Evolutionary conservation across 2,113 vertebrate genomes (phyloP).

Genomic region (Phodopus roborovskii): DNA sequence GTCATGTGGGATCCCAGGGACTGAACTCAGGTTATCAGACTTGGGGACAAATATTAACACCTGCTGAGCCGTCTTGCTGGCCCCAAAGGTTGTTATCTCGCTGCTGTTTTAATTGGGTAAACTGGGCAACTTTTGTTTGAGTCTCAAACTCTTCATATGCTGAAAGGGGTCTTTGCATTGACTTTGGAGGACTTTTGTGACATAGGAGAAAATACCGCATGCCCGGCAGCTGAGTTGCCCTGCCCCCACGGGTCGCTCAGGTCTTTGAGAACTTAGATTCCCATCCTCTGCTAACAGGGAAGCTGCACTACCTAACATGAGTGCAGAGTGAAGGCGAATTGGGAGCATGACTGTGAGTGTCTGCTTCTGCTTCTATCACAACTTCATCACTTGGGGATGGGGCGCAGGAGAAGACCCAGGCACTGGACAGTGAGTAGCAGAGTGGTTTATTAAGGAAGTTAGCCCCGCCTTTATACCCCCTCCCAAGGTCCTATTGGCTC

Average conservation of each 20-base stretch:
- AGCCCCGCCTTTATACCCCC: too few relatives aligned
- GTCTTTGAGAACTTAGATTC: not conserved
- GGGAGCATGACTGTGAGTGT: too few relatives aligned
- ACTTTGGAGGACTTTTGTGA: not conserved
- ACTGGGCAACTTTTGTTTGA: not conserved
- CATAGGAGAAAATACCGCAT: not conserved
- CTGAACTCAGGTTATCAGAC: too few relatives aligned
- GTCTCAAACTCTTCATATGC: slow-evolving; percentile 8
- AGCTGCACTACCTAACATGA: not conserved
- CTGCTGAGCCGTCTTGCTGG: not conserved
- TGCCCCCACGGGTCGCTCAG: not conserved
- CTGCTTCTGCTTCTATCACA: not conserved
- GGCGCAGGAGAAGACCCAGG: too few relatives aligned
- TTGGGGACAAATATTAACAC: too few relatives aligned
- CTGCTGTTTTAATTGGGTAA: not conserved
- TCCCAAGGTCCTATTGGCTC: too few relatives aligned
- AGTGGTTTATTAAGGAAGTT: too few relatives aligned
- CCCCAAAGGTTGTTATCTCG: not conserved
- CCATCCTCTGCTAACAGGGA: not conserved
- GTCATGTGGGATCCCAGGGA: not conserved
- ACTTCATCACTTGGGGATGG: slow-evolving; percentile 15
- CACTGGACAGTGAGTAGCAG: too few relatives aligned
- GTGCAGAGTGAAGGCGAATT: not conserved
- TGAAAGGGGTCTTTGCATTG: not conserved
- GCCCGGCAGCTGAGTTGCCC: not conserved